Percentiles rank a stretch among this genome's conserved stretches.
Evolutionary conservation across 2,888 invertebrate species (phyloP).

Genomic region (Chirona hameri): DNA sequence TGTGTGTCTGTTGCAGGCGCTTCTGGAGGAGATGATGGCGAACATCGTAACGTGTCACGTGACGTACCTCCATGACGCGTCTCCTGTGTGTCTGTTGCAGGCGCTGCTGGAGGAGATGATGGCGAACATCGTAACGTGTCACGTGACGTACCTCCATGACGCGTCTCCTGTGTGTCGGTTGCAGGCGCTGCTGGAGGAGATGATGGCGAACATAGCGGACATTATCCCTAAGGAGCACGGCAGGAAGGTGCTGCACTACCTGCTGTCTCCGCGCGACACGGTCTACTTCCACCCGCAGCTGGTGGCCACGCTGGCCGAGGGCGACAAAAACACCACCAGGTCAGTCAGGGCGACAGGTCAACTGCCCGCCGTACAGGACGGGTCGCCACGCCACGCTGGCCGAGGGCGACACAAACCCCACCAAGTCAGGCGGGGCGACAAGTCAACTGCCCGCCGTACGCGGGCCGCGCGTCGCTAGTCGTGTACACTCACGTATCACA

Average conservation of each 20-base stretch:
- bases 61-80: background rate
- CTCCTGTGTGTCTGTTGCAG: no score
- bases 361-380: no score
- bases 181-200: constrained; percentile 34
- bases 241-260: constrained; percentile 78
- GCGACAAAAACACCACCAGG: constrained; percentile 63
- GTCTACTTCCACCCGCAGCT: constrained; percentile 78
- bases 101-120: constrained; percentile 37
- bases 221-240: constrained; percentile 76
- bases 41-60: no score
- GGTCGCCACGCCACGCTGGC: no score
- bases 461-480: no score
- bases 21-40: no score
- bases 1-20: no score
- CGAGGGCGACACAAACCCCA: no score
- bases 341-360: background rate
- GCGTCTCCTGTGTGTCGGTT: background rate
- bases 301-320: constrained; percentile 67
- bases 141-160: no score
- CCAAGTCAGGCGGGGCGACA: no score
- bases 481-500: no score
- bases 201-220: constrained; percentile 56
- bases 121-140: constrained; percentile 50
- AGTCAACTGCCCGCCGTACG: no score
- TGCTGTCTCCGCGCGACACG: constrained; percentile 75